Percentiles rank a stretch among this genome's conserved stretches.
phyloP scores from a whole-genome alignment of 2,797 vertebrate genomes.

The Dicrostonyx torquatus region DNA sequence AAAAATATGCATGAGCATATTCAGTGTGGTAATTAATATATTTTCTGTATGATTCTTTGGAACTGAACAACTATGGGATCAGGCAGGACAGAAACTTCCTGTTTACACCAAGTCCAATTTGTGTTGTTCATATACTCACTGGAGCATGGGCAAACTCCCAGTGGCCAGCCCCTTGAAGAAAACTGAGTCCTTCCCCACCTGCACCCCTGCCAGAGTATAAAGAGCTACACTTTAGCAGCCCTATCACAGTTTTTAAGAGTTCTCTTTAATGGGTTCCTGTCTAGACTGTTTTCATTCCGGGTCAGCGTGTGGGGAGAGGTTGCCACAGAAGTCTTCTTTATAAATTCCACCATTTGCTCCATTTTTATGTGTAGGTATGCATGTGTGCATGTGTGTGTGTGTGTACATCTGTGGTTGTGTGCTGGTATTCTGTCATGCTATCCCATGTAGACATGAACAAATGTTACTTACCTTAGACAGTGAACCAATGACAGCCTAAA shows the following conservation, averaged over 20 bases:
- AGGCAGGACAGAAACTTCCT: no score
- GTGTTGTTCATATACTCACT: neutral
- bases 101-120: neutral
- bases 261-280: neutral
- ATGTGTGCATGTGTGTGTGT: no score
- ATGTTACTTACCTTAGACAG: neutral
- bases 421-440: no score
- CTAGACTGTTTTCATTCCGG: neutral
- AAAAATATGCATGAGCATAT: no score
- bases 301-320: neutral
- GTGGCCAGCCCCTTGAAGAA: neutral
- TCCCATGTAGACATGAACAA: neutral
- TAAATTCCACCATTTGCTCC: neutral
- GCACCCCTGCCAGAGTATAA: neutral
- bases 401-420: no score
- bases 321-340: neutral
- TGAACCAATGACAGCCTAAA: neutral
- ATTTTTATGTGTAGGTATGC: neutral
- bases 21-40: no score
- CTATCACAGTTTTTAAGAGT: neutral
- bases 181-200: fast-evolving
- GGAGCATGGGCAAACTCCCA: neutral
- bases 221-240: neutral
- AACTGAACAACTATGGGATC: no score
- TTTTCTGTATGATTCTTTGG: no score